phyloP scores from a whole-genome alignment of 1,140 invertebrate genomes.

The Lepidotrigona ventralis region DNA sequence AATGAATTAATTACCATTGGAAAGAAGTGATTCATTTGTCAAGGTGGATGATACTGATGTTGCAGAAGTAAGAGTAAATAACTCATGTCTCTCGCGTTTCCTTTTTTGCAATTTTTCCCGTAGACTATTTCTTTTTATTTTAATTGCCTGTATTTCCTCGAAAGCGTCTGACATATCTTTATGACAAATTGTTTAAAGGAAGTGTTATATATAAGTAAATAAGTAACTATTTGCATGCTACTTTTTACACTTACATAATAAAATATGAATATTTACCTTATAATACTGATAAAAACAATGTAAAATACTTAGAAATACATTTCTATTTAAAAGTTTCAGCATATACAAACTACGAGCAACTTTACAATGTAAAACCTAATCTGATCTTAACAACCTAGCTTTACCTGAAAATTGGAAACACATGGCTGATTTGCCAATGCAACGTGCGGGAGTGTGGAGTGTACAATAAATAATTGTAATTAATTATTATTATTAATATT shows the following conservation, averaged over 20 bases:
- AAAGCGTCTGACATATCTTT: conserved; percentile 86
- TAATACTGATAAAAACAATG: not conserved
- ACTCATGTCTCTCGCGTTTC: conserved; percentile 91
- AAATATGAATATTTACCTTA: conserved; percentile 18
- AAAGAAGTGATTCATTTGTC: conserved; percentile 70
- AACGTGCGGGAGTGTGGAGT: no score
- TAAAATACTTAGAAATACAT: conserved; percentile 1
- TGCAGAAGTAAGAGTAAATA: conserved; percentile 76
- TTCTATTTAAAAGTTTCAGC: not conserved
- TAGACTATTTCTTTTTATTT: conserved; percentile 93
- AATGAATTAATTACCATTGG: conserved; percentile 39
- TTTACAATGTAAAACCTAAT: conserved; percentile 3
- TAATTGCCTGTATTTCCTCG: conserved; percentile 91
- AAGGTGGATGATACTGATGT: conserved; percentile 69
- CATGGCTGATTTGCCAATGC: not conserved
- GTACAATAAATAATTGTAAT: not conserved
- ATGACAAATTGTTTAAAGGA: not conserved
- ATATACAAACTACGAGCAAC: not conserved
- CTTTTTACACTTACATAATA: not conserved
- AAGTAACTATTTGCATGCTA: not conserved
- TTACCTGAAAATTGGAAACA: conserved; percentile 3
- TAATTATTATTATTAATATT: not conserved
- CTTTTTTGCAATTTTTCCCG: conserved; percentile 94
- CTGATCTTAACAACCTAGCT: not conserved
- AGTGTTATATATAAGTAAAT: conserved; percentile 7